A percentile compares a stretch with the other conserved stretches of the same genome.
Evolutionary conservation across 2,113 vertebrate species (phyloP).

Genomic region (Cettia cetti): DNA sequence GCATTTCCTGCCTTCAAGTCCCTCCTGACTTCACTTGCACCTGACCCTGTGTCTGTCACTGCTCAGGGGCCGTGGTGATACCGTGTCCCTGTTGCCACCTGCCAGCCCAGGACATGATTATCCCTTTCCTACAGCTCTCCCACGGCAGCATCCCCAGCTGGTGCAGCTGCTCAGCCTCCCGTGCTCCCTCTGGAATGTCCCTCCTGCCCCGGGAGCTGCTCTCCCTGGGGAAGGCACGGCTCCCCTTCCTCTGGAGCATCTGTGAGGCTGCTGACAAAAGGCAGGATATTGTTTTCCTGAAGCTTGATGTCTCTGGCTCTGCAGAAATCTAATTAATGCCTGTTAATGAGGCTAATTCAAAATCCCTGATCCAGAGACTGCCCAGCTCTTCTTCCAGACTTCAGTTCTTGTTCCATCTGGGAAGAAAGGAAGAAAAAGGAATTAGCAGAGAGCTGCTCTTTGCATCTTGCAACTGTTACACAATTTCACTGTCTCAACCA

Average conservation of each 20-base stretch:
- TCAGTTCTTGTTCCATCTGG: background rate
- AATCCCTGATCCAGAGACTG: background rate
- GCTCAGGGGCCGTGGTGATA: background rate
- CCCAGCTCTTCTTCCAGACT: background rate
- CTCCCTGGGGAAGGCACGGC: background rate
- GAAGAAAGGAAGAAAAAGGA: background rate
- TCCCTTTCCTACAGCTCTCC: background rate
- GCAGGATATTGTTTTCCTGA: background rate
- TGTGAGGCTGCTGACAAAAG: background rate
- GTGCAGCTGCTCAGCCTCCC: too few relatives aligned
- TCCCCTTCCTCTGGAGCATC: background rate
- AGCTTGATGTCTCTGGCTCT: background rate
- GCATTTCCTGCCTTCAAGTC: background rate
- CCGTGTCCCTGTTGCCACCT: background rate
- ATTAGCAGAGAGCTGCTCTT: background rate
- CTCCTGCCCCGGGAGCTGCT: background rate
- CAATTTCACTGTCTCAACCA: background rate
- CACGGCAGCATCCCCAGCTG: accelerated
- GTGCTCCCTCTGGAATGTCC: background rate
- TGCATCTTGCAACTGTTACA: background rate
- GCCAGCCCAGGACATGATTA: background rate
- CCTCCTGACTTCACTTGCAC: background rate
- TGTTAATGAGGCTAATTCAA: background rate
- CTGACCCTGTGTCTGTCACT: background rate
- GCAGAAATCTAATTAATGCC: background rate